Evolutionary conservation across 2,113 vertebrate species (phyloP), one percentile per base, ranked within the genome.

Genomic region (Hypocryptadius cinnamomeus): DNA sequence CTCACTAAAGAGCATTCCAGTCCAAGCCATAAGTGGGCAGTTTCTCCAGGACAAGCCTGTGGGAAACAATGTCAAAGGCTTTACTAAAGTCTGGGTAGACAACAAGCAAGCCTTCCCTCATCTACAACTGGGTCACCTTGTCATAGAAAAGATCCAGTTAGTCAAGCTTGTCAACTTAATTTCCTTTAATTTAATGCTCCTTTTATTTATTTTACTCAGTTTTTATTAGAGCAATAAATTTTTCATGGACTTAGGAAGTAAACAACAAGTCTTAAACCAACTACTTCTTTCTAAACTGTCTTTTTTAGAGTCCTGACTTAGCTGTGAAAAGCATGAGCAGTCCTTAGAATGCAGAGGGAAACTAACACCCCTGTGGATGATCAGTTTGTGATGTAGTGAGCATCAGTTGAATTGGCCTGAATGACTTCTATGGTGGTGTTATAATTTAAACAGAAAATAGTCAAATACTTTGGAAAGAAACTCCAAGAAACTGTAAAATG

Each of bases 181-280:
- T 70, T 53, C 47, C 84, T 97, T 97, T 95, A 95, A 97, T 96
- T 96, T 95, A 96, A 94, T 96, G 63, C 51, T 96, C 31, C 76
- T 96, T 94, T 95, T 93, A 90, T 96, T 97, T 97, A 94, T 97
- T 97, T 88, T 69, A 88, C 83, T 95, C 81, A 20, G 50, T 95
- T 97, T 95, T 96, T 96, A 97, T 95, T 96, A 95, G 24, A 83
- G 77, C 48, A 85, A 82, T 95, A 93, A 79, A 40, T 96, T 95
- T 95, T 94, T 93, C 76, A 80, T 94, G 69, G 78, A 53, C 69
- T 95, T 89, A 89, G 87, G 95, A 88, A 83, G 50, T 81, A 97
- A 92, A 93, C 65, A 93, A 30, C 18, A 85, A 71, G 8, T 70
- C 40, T 90, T 87, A 85, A 92, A 94, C 18, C 45, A 76, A 42